These are phyloP conservation scores for Echiichthys vipera DNA, from an alignment of 2,797 vertebrate genomes.

Conservation along the genomic window DNA sequence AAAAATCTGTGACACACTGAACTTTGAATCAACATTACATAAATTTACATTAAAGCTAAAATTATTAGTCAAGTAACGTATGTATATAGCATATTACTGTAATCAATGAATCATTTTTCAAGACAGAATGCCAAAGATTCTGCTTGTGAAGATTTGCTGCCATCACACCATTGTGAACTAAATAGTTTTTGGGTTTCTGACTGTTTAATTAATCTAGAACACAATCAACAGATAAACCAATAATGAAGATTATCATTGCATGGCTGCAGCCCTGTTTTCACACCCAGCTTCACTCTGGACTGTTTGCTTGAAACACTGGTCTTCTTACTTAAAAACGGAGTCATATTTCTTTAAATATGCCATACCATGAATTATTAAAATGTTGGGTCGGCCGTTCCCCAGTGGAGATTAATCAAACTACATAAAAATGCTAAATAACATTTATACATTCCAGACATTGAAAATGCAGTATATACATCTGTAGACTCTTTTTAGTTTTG, in stretches of 20 bases:
- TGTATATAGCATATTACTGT: no score
- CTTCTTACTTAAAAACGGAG: slow-evolving; percentile 24
- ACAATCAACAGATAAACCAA: not conserved
- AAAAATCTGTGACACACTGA: not conserved
- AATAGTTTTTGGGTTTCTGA: not conserved
- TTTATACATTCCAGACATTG: not conserved
- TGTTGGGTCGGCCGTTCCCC: slow-evolving; percentile 10
- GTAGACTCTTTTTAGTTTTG: not conserved
- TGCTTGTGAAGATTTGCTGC: not conserved
- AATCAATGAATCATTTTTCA: not conserved
- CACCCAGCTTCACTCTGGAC: not conserved
- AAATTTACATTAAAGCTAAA: not conserved
- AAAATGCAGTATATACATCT: not conserved
- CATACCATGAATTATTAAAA: slow-evolving; percentile 42
- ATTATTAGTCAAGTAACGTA: not conserved
- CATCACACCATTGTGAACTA: not conserved
- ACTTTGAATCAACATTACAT: not conserved
- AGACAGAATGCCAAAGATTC: not conserved
- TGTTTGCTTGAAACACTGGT: slow-evolving; percentile 12
- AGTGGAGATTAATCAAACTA: slow-evolving; percentile 14
- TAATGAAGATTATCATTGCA: not conserved
- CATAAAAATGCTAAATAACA: slow-evolving; percentile 2
- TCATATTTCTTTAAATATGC: slow-evolving; percentile 36
- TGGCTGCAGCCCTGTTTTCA: not conserved
- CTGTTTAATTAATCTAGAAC: not conserved